phyloP scores from a whole-genome alignment of 2,113 vertebrate genomes.

The Megaleporinus macrocephalus region DNA sequence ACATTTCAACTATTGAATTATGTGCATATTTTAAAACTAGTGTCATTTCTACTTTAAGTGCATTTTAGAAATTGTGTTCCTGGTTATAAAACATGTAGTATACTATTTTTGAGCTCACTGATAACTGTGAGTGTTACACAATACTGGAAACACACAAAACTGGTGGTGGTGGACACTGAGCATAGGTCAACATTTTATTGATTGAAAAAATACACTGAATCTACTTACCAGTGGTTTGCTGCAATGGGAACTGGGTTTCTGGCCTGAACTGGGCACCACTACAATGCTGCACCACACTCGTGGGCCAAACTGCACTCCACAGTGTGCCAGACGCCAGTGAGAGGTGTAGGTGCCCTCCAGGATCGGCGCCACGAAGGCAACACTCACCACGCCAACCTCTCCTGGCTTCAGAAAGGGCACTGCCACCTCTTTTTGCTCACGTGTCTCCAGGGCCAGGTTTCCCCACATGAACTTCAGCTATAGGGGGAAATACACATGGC shows the following conservation, averaged over 20 bases:
- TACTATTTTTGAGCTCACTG: no score
- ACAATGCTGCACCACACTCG: constrained; percentile 98
- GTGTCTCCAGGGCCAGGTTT: constrained; percentile 88
- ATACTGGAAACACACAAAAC: no score
- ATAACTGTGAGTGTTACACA: no score
- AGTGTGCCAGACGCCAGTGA: constrained; percentile 96
- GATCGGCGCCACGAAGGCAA: constrained; percentile 90
- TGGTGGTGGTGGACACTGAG: no score
- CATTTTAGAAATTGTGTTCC: no score
- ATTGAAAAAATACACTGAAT: neutral
- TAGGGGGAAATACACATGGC: constrained; percentile 66
- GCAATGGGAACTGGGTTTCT: constrained; percentile 59
- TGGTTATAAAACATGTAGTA: no score
- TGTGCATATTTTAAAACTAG: no score
- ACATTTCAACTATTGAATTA: no score
- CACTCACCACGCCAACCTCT: constrained; percentile 91
- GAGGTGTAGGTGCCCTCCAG: constrained; percentile 96
- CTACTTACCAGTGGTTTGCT: constrained; percentile 82
- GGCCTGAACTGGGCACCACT: constrained; percentile 79
- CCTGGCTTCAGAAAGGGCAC: constrained; percentile 90
- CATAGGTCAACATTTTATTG: neutral
- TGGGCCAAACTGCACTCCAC: constrained; percentile 94
- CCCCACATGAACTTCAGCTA: constrained; percentile 99
- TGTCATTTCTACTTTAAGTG: no score
- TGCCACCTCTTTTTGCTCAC: constrained; percentile 86